Base-by-base conservation (phyloP, 2,888 invertebrate species). In the Parapristionchus giblindavisi region DNA sequence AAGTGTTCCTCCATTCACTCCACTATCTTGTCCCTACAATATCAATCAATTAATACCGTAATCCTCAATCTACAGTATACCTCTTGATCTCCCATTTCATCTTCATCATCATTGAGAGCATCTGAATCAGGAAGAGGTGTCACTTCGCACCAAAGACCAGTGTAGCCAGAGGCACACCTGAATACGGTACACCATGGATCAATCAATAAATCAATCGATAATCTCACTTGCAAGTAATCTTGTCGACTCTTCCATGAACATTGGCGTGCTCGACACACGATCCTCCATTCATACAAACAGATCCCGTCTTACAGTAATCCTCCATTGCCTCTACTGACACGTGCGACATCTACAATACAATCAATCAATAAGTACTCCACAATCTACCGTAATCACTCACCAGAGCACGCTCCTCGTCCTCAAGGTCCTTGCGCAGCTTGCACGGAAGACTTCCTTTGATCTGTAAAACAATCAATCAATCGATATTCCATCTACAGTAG, bases 301-400 rank as follows among this genome's bases (percentile, higher is more conserved):
- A 29, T 43, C 63, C 63, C 40, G 17, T 65, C 63, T 43, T 65
- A 21, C 63, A 65, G 36, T 65, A 65, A 40, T 65, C 63, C 29
- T 65, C 63, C 63, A 65, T 65, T 24, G 63, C 63, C 29, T 65
- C 63, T 43, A 65, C 63, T 17, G 63, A 65, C 43, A 65, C 63
- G 43, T 65, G 63, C 21, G 63, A 65, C 63, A 65, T 40, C 63
- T 65, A 21, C 8, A 43, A 43, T 8, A 8, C 38, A 61, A 40
- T 24, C 40, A n/a, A 40, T 63, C 56, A 14, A n/a, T 56, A 27
- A 27, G 11, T 29, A 1, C 36, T 61, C 11, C 38, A 61, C 40
- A 8, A 32, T 21, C n/a, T 43, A 65, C 63, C 63, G 43, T 43
- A 65, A 40, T 40, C 43, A 36, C 63, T 40, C 63, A 65, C 63